Percentiles rank a stretch among this genome's conserved stretches.
phyloP scores from a whole-genome alignment of 2,113 vertebrate species.

The Cisticola juncidis region DNA sequence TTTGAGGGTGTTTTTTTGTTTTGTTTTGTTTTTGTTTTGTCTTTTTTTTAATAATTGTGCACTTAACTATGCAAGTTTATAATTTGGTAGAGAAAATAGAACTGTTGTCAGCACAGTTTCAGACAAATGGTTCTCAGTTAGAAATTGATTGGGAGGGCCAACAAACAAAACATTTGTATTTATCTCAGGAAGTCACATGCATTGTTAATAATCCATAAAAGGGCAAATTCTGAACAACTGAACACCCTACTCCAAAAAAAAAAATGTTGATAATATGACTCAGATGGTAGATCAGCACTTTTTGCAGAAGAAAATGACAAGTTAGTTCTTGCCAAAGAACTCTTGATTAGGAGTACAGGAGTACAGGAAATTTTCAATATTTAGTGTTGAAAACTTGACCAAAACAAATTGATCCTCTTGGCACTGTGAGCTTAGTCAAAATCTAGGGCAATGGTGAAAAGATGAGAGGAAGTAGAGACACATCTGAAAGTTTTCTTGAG shows the following conservation, averaged over 20 bases:
- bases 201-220: slow-evolving; percentile 38
- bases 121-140: slow-evolving; percentile 37
- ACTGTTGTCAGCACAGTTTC: slow-evolving; percentile 46
- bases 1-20: neutral
- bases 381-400: slow-evolving; percentile 19
- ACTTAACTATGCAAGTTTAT: neutral
- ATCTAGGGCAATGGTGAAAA: neutral
- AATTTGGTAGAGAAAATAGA: slow-evolving; percentile 44
- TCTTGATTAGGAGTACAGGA: neutral
- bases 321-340: slow-evolving; percentile 3
- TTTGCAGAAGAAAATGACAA: neutral
- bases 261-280: neutral
- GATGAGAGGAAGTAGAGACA: neutral
- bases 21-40: neutral
- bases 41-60: neutral
- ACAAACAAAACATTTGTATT: slow-evolving; percentile 50
- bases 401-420: neutral
- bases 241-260: slow-evolving; percentile 15
- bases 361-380: slow-evolving; percentile 11
- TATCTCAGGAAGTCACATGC: slow-evolving; percentile 51
- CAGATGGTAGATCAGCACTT: slow-evolving; percentile 7
- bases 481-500: neutral
- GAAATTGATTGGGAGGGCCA: slow-evolving; percentile 36
- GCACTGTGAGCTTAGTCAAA: neutral
- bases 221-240: slow-evolving; percentile 20